Evolutionary conservation across 2,888 invertebrate genomes (phyloP).

Genomic region (Heteromurus nitidus): DNA sequence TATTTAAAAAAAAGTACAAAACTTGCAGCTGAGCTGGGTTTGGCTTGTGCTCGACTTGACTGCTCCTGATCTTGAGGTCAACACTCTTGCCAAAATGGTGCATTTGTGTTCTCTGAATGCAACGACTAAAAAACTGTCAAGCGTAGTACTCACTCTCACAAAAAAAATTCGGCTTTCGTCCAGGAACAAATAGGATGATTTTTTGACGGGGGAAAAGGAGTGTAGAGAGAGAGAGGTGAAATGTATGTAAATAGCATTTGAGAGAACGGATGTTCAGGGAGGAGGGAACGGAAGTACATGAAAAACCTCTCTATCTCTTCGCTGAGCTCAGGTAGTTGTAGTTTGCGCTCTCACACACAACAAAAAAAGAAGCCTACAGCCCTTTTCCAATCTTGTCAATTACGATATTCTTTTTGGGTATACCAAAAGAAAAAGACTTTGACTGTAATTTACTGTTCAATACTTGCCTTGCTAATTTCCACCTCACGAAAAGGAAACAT

Average conservation of each 20-base stretch:
- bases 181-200: conserved; percentile 5
- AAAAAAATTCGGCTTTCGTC: conserved; percentile 5
- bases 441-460: too few relatives aligned
- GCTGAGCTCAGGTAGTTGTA: too few relatives aligned
- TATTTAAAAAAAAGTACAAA: background rate
- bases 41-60: background rate
- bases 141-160: too few relatives aligned
- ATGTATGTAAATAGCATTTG: too few relatives aligned
- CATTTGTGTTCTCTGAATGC: background rate
- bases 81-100: conserved; percentile 28
- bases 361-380: too few relatives aligned
- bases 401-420: too few relatives aligned
- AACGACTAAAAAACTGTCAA: background rate
- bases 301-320: background rate
- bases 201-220: too few relatives aligned
- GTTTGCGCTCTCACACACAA: background rate
- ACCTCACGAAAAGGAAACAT: background rate
- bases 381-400: too few relatives aligned
- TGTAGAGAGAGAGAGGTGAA: too few relatives aligned
- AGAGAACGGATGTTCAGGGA: too few relatives aligned
- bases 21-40: background rate
- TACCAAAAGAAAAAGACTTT: too few relatives aligned
- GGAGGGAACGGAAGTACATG: conserved; percentile 8
- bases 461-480: background rate
- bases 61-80: conserved; percentile 49